Conservation (phyloP, 2,888 invertebrate species). For the Acleris laterana region DNA sequence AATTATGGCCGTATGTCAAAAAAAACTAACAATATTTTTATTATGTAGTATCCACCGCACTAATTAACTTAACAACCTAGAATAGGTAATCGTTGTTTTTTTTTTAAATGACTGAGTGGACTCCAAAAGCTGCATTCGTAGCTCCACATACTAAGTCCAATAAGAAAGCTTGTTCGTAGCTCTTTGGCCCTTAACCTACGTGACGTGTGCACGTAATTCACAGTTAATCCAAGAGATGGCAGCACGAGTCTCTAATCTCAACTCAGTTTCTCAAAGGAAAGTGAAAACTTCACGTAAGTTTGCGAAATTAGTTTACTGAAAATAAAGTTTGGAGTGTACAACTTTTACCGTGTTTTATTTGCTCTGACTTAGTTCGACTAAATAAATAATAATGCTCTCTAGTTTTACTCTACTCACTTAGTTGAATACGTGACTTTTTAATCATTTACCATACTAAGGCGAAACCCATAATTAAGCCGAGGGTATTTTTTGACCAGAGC, state of each 20-base stretch:
- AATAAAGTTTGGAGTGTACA: neutral
- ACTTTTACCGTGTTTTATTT: neutral
- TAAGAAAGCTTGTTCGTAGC: conserved; percentile 27
- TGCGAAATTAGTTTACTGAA: conserved; percentile 5
- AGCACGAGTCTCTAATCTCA: conserved; percentile 30
- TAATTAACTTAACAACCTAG: neutral
- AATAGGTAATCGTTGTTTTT: no score
- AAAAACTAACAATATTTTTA: no score
- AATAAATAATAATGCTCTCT: no score
- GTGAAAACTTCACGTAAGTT: conserved; percentile 48
- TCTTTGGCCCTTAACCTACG: conserved; percentile 19
- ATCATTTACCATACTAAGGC: no score
- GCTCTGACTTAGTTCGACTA: no score
- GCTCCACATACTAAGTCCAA: conserved; percentile 13
- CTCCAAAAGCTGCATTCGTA: conserved; percentile 11
- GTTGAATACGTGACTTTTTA: no score
- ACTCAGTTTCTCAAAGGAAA: conserved; percentile 24
- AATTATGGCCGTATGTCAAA: no score
- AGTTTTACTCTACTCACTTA: no score
- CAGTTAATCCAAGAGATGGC: conserved; percentile 38
- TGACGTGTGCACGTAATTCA: conserved; percentile 32
- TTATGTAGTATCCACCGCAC: no score
- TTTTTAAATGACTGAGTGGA: neutral
- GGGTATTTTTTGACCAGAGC: no score
- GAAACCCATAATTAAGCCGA: no score